A percentile compares a stretch with the other conserved stretches of the same genome.
Conservation (phyloP, 2,888 invertebrate genomes). For the Adineta ricciae region DNA sequence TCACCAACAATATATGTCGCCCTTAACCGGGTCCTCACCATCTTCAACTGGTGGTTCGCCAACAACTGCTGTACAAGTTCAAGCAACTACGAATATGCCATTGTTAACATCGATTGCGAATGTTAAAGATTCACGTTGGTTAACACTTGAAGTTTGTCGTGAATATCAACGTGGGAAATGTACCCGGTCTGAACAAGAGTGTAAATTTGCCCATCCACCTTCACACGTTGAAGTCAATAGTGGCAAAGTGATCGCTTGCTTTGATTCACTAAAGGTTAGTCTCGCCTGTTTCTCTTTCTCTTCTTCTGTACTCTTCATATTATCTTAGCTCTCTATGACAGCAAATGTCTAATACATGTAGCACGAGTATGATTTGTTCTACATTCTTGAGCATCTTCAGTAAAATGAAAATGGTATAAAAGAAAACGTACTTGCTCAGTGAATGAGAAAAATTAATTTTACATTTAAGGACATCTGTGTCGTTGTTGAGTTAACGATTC, state of each 20-base stretch:
- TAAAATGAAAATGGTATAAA: no score
- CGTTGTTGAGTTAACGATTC: background rate
- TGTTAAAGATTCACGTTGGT: constrained; percentile 94
- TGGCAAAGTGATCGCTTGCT: constrained; percentile 98
- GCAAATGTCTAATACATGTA: no score
- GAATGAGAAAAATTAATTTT: background rate
- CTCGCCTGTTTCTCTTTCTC: no score
- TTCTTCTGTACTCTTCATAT: no score
- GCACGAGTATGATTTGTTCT: no score
- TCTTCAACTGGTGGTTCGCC: background rate
- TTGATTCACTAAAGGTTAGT: constrained; percentile 99
- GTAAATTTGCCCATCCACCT: constrained; percentile 99
- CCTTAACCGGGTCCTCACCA: background rate
- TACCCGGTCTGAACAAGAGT: constrained; percentile 86
- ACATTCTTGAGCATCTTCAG: no score
- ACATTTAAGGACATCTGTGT: background rate
- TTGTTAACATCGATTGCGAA: constrained; percentile 22
- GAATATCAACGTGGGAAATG: constrained; percentile 99
- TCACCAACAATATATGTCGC: background rate
- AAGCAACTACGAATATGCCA: background rate
- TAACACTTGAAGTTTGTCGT: constrained; percentile 89
- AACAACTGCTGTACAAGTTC: background rate
- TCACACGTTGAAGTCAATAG: constrained; percentile 99
- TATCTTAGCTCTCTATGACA: no score
- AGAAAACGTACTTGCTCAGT: no score